phyloP scores from a whole-genome alignment of 1,140 invertebrate genomes.

The Drosophila kurseongensis region DNA sequence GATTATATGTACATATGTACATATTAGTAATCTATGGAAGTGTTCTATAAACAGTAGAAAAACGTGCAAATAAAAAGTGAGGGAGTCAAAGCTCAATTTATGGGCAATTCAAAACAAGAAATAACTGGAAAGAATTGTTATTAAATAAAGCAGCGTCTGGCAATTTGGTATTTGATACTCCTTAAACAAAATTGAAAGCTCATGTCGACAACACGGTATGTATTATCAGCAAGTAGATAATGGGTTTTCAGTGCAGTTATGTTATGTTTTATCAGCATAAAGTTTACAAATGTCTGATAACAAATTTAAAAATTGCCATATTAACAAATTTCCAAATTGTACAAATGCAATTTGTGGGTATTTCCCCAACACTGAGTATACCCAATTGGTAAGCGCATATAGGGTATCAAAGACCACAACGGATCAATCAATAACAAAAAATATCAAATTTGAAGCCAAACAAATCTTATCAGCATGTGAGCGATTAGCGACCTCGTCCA shows the following conservation, averaged over 20 bases:
- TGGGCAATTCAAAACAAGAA: constrained; percentile 5
- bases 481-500: constrained; percentile 16
- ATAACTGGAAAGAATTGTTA: constrained; percentile 7
- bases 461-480: constrained; percentile 44
- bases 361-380: background rate
- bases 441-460: constrained; percentile 37
- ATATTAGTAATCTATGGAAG: constrained; percentile 21
- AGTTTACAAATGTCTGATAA: too few species aligned
- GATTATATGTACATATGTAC: constrained; percentile 3
- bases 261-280: too few species aligned
- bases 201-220: too few species aligned
- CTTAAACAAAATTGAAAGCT: too few species aligned
- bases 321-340: too few species aligned
- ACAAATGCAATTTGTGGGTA: too few species aligned
- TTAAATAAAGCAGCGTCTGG: too few species aligned
- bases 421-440: constrained; percentile 36
- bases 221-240: background rate
- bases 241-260: too few species aligned
- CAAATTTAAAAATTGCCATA: too few species aligned
- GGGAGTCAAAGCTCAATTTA: constrained; percentile 24
- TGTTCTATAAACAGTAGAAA: constrained; percentile 2
- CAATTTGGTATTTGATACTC: too few species aligned
- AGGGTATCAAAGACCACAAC: constrained; percentile 18
- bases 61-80: constrained; percentile 12
- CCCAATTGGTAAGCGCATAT: background rate